These are phyloP conservation scores for Trachelus stipa DNA, from an alignment of 2,888 invertebrate species.

Conservation along the genomic window DNA sequence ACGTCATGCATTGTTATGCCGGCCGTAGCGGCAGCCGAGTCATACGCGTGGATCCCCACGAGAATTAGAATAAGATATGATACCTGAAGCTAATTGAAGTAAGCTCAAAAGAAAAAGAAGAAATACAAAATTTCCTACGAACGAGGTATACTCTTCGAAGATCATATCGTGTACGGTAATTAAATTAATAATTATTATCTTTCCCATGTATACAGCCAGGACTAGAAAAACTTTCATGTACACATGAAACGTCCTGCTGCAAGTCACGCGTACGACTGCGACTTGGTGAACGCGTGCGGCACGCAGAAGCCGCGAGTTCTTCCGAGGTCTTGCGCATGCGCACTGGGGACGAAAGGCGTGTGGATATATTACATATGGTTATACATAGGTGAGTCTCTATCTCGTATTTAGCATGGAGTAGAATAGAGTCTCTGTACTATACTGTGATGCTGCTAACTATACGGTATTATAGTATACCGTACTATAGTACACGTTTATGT, in stretches of 20 bases:
- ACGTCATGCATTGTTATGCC: slow-evolving; percentile 64
- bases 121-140: background rate
- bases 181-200: background rate
- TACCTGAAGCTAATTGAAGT: background rate
- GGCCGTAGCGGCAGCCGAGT: slow-evolving; percentile 54
- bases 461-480: background rate
- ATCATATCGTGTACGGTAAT: background rate
- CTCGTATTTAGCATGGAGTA: background rate
- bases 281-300: background rate
- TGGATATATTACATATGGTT: background rate
- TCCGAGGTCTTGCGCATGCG: background rate
- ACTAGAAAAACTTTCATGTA: background rate
- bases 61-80: slow-evolving; percentile 51
- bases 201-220: background rate
- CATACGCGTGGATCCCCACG: slow-evolving; percentile 54
- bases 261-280: background rate
- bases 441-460: background rate
- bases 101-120: background rate
- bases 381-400: background rate
- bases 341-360: background rate
- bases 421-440: background rate
- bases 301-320: background rate
- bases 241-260: background rate
- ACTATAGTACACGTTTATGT: background rate
- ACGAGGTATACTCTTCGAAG: background rate